Percentiles rank a stretch among this genome's conserved stretches.
Conservation (phyloP, 1,140 invertebrate genomes). For the Battus philenor region DNA sequence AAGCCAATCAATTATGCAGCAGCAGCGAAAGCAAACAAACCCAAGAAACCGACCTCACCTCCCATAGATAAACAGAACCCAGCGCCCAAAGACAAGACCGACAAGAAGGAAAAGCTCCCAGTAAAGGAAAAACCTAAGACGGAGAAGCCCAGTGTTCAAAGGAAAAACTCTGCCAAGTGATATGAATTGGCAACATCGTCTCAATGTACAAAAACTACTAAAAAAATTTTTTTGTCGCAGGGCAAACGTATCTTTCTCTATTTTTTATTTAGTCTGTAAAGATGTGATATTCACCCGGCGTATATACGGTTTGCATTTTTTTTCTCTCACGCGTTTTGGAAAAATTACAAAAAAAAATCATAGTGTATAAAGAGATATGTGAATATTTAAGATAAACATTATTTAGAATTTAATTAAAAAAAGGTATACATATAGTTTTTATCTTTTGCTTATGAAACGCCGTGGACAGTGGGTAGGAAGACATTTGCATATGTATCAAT, state of each 20-base stretch:
- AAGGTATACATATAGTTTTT: too few relatives aligned
- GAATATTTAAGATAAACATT: slow-evolving; percentile 3
- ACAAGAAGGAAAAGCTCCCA: slow-evolving; percentile 20
- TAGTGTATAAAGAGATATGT: slow-evolving; percentile 5
- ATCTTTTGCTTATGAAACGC: too few relatives aligned
- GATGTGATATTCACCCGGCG: slow-evolving; percentile 6
- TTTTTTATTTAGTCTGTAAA: slow-evolving; percentile 1
- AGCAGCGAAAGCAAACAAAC: slow-evolving; percentile 56
- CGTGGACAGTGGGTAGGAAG: too few relatives aligned
- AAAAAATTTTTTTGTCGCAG: background rate
- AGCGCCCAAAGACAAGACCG: slow-evolving; percentile 17
- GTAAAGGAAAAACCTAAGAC: slow-evolving; percentile 24
- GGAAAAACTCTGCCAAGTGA: slow-evolving; percentile 49
- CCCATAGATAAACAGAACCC: slow-evolving; percentile 22
- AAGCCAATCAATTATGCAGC: slow-evolving; percentile 68
- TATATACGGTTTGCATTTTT: background rate
- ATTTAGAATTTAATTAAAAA: too few relatives aligned
- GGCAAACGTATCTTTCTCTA: background rate
- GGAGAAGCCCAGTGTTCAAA: slow-evolving; percentile 29
- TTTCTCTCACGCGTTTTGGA: background rate
- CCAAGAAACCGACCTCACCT: slow-evolving; percentile 37
- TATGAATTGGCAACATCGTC: background rate
- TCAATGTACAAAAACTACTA: background rate
- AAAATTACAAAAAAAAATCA: slow-evolving; percentile 1
- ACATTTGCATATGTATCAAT: too few relatives aligned